Percentiles rank a stretch among this genome's conserved stretches.
These are phyloP conservation scores for Bruchidius siliquastri DNA, from an alignment of 2,888 invertebrate genomes.

Conservation along the genomic window DNA sequence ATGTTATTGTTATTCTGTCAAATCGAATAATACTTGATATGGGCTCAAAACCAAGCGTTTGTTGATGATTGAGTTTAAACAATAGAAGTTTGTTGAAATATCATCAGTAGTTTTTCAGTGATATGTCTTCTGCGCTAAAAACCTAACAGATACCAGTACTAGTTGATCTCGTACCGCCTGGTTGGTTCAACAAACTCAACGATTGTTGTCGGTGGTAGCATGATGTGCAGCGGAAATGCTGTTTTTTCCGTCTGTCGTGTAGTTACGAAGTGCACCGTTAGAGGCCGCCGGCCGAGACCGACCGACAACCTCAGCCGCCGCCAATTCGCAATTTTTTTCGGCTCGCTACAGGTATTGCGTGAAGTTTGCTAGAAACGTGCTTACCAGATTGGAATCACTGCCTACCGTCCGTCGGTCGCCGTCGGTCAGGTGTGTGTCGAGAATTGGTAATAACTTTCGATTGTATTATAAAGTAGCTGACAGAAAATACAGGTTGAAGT, in stretches of 20 bases:
- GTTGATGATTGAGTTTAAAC: no score
- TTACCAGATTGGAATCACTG: not conserved
- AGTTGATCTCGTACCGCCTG: not conserved
- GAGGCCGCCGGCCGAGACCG: not conserved
- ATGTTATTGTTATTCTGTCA: no score
- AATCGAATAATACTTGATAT: no score
- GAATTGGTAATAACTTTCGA: not conserved
- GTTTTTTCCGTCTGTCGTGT: not conserved
- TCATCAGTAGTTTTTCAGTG: no score
- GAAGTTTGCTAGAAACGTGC: not conserved
- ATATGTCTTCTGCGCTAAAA: no score
- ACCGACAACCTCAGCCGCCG: not conserved
- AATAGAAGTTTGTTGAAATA: no score
- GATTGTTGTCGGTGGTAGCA: not conserved
- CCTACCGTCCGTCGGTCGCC: not conserved
- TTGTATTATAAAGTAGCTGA: not conserved
- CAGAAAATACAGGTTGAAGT: not conserved
- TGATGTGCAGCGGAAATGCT: not conserved
- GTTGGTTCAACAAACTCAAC: not conserved
- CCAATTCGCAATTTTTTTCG: not conserved
- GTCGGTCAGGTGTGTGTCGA: not conserved
- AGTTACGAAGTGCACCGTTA: not conserved
- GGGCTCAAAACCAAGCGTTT: no score
- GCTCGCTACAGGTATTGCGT: no score
- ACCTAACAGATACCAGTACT: no score